Base-by-base conservation (phyloP, 1,140 invertebrate species). In the Rhagoletis pomonella region DNA sequence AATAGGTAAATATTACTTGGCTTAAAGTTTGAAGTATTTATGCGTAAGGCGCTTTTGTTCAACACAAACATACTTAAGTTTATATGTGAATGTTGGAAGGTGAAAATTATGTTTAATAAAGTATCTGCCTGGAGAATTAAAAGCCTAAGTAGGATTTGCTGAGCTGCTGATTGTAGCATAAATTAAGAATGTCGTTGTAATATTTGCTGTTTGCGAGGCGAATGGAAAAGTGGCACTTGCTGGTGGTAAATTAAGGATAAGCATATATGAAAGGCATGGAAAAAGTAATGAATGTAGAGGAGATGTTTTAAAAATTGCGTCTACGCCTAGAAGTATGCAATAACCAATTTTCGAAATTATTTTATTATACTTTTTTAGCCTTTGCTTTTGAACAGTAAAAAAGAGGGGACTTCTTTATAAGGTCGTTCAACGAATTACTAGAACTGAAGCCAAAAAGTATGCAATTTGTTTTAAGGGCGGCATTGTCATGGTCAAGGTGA, bases 21-120 rank as follows among this genome's bases (percentile, higher is more conserved):
- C 73, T 81, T 58, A 81, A 81, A 81, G 14, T 81, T 55, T 81
- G 47, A 81, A 81, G 73, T 81, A 81, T 81, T 81, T 81, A 81
- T 81, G 73, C 19, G 42, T 12, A 47, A 77, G n/a, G 69, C 17
- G 69, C 69, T n/a, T 55, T n/a, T 55, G 7, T 55, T 55, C 0
- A 4, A 55, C 50, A 55, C 50, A 55, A 6, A 55, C 50, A 55
- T 55, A 55, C 50, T 9, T 55, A 9, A 6, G 50, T 9, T 55
- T 69, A 39, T 69, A 69, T 42, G 14, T 47, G 9, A 6, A 39
- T 4, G 7, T 44, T 9, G 1, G 50, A 14, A 9, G 19, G 4
- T 81, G 7, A 58, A 73, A 81, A 55, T 81, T 81, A 58, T 81
- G 73, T 55, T 29, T 81, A 81, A 81, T 81, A 81, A 81, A 81